A percentile compares a stretch with the other conserved stretches of the same genome.
Conservation (phyloP, 1,140 invertebrate genomes). For the Himalopsyche phryganea region DNA sequence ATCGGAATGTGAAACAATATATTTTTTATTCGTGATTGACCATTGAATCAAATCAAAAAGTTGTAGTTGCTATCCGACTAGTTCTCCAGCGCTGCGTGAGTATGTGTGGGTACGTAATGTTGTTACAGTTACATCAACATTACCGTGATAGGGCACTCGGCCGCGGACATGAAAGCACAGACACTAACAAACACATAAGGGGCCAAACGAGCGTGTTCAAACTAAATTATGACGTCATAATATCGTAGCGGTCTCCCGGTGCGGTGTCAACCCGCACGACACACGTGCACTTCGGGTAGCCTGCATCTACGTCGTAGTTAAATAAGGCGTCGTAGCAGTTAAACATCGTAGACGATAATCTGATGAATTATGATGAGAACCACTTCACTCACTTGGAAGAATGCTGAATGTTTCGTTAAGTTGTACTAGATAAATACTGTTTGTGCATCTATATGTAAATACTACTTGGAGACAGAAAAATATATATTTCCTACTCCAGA, state of each 20-base stretch:
- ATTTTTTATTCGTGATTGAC: too few species aligned
- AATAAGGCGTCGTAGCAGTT: background rate
- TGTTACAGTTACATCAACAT: slow-evolving; percentile 13
- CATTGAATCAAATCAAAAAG: too few species aligned
- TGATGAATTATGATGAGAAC: too few species aligned
- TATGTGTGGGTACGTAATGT: slow-evolving; percentile 3
- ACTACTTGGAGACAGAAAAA: too few species aligned
- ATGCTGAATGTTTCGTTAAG: too few species aligned
- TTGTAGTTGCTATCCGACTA: too few species aligned
- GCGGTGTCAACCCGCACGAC: slow-evolving; percentile 11
- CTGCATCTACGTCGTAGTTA: background rate
- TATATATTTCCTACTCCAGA: too few species aligned
- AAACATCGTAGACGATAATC: background rate
- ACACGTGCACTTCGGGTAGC: background rate
- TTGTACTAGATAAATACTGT: too few species aligned
- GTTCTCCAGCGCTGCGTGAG: background rate
- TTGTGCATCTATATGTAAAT: too few species aligned
- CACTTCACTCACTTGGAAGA: too few species aligned
- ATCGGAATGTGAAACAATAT: too few species aligned
- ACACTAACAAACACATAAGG: slow-evolving; percentile 20
- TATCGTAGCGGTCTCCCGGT: background rate
- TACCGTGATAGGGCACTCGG: slow-evolving; percentile 1
- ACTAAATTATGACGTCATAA: slow-evolving; percentile 26
- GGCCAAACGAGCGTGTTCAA: slow-evolving; percentile 25
- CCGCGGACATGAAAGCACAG: background rate